These are phyloP conservation scores for Daphoenositta chrysoptera DNA, from an alignment of 2,113 vertebrate species.

Conservation along the genomic window DNA sequence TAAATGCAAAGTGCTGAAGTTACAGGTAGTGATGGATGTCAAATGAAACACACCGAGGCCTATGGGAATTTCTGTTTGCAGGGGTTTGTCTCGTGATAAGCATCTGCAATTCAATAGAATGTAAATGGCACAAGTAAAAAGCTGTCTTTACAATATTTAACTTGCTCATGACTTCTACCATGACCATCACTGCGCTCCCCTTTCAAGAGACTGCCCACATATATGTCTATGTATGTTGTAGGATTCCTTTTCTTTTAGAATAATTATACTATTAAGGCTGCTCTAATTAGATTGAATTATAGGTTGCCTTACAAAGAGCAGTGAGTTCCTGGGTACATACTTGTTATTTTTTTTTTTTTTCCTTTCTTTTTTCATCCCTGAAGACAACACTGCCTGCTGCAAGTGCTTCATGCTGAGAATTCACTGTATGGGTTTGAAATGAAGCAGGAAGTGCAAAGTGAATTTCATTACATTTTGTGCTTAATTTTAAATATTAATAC, in stretches of 20 bases:
- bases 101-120: neutral
- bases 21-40: neutral
- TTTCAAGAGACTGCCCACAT: neutral
- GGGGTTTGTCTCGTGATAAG: neutral
- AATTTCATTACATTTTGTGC: neutral
- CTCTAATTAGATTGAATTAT: neutral
- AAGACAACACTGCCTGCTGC: neutral
- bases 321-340: neutral
- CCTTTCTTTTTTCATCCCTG: neutral
- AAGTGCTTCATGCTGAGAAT: neutral
- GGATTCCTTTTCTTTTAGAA: neutral
- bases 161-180: neutral
- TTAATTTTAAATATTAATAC: neutral
- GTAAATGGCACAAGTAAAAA: neutral
- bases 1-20: neutral
- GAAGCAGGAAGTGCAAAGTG: neutral
- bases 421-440: neutral
- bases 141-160: neutral
- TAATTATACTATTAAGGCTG: neutral
- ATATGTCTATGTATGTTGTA: neutral
- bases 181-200: neutral
- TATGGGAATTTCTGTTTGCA: neutral
- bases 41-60: neutral
- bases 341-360: rapidly evolving
- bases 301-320: neutral